Conservation (phyloP, 1,140 invertebrate genomes). For the Eriocheir sinensis region DNA sequence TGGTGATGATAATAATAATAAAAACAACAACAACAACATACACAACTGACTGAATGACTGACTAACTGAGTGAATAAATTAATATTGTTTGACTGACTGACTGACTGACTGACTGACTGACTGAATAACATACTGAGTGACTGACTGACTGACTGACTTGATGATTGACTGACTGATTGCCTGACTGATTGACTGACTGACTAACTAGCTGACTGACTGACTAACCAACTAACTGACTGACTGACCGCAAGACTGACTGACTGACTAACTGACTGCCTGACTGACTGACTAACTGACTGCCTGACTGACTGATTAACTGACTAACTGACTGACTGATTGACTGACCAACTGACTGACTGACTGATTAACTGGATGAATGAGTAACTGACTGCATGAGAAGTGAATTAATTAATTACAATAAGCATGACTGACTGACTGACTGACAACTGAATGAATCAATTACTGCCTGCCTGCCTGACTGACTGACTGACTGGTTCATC, state of each 20-base stretch:
- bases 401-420: too few relatives aligned
- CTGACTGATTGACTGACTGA: not conserved
- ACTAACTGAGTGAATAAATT: too few relatives aligned
- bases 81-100: too few relatives aligned
- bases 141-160: not conserved
- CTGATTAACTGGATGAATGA: too few relatives aligned
- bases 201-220: not conserved
- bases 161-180: not conserved
- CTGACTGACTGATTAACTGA: not conserved
- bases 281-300: not conserved
- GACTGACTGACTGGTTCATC: not conserved
- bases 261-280: too few relatives aligned
- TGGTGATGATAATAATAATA: not conserved
- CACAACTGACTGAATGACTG: too few relatives aligned
- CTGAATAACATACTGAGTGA: not conserved
- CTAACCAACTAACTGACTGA: not conserved
- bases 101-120: not conserved
- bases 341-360: not conserved
- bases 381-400: too few relatives aligned
- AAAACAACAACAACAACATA: not conserved
- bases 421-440: not conserved
- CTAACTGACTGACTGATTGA: not conserved
- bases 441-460: too few relatives aligned
- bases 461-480: not conserved
- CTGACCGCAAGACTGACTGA: too few relatives aligned